A percentile compares a stretch with the other conserved stretches of the same genome.
Evolutionary conservation across 2,797 vertebrate genomes (phyloP).

Genomic region (Lemur catta): DNA sequence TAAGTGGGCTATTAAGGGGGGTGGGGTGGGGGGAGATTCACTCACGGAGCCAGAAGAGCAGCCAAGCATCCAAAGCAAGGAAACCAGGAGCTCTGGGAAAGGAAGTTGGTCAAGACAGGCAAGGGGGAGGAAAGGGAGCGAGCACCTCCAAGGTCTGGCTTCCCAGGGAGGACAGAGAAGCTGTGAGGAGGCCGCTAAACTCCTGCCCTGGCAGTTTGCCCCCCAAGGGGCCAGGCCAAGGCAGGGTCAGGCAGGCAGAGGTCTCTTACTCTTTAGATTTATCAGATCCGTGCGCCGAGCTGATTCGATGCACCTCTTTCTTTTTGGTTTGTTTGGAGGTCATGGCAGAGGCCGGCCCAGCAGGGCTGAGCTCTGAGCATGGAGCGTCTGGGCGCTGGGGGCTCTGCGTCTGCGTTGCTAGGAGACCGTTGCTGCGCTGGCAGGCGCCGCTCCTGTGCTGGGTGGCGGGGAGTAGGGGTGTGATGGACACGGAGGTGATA

Average conservation of each 20-base stretch:
- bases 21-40: too few species aligned
- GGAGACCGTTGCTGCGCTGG: slow-evolving; percentile 40
- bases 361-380: rapidly evolving
- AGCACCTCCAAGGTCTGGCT: too few species aligned
- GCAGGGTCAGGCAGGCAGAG: rapidly evolving
- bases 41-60: neutral
- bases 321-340: slow-evolving; percentile 68
- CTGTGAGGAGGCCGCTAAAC: neutral
- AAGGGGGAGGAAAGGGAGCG: too few species aligned
- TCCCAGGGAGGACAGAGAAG: too few species aligned
- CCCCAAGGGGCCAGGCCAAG: neutral
- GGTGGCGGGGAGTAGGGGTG: neutral
- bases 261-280: slow-evolving; percentile 72
- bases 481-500: neutral
- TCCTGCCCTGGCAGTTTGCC: neutral
- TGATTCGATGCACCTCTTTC: slow-evolving; percentile 72
- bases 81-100: neutral
- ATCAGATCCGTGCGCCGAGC: slow-evolving; percentile 63
- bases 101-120: neutral
- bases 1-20: neutral
- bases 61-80: neutral
- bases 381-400: rapidly evolving
- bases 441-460: rapidly evolving
- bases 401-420: slow-evolving; percentile 71
- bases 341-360: slow-evolving; percentile 39